phyloP scores from a whole-genome alignment of 2,797 vertebrate species.

The Peromyscus eremicus region DNA sequence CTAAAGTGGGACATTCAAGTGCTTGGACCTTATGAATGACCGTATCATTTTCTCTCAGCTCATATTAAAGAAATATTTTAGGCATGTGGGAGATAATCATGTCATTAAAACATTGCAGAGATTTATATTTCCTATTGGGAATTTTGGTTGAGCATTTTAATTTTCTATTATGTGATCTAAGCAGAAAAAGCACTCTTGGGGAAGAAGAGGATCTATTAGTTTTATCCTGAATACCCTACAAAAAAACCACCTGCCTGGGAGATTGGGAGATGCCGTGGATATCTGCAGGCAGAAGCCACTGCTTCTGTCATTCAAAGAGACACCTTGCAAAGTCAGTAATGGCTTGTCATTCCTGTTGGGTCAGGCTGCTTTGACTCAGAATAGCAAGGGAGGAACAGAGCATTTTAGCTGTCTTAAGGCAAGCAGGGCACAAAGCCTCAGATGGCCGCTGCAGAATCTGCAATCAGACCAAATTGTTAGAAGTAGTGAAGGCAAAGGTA shows the following conservation, averaged over 20 bases:
- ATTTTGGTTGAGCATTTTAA: conserved; percentile 66
- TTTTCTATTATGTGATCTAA: conserved; percentile 65
- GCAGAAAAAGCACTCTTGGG: conserved; percentile 11
- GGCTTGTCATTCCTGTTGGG: neutral
- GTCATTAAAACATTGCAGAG: conserved; percentile 56
- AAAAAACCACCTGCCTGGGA: neutral
- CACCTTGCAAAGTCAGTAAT: conserved; percentile 2
- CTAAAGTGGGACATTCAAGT: conserved; percentile 24
- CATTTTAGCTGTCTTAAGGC: neutral
- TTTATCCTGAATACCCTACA: conserved; percentile 57
- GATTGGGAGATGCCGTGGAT: conserved; percentile 31
- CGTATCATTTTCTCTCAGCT: conserved; percentile 62
- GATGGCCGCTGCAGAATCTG: neutral
- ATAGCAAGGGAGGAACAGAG: neutral
- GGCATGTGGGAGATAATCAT: conserved; percentile 53
- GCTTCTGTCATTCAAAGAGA: conserved; percentile 38
- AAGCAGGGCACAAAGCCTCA: neutral
- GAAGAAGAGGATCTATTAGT: neutral
- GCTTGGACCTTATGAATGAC: conserved; percentile 9
- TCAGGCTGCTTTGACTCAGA: conserved; percentile 37
- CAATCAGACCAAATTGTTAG: neutral
- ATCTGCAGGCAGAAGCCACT: neutral
- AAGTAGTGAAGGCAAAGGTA: neutral
- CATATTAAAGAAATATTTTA: conserved; percentile 65
- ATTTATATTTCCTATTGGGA: conserved; percentile 55